Percentiles rank a stretch among this genome's conserved stretches.
Evolutionary conservation across 1,140 invertebrate species (phyloP).

Genomic region (Caerostris extrusa): DNA sequence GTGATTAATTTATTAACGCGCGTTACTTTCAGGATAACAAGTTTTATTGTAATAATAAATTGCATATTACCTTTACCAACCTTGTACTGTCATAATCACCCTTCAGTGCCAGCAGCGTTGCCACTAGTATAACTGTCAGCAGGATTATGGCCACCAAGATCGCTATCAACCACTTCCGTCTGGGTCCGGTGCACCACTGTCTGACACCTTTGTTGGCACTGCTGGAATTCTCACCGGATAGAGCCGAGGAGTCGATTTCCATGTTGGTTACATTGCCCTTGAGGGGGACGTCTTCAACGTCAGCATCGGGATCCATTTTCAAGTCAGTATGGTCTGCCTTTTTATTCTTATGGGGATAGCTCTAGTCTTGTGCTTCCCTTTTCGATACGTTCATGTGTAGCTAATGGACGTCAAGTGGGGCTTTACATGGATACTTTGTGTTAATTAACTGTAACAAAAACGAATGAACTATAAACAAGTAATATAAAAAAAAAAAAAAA

Average conservation of each 20-base stretch:
- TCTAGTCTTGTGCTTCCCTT: no score
- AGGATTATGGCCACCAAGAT: slow-evolving; percentile 66
- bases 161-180: slow-evolving; percentile 74
- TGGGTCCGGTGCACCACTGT: slow-evolving; percentile 69
- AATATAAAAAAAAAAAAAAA: no score
- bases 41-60: no score
- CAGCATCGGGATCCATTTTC: slow-evolving; percentile 44
- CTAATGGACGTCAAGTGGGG: no score
- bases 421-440: no score
- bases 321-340: slow-evolving; percentile 26
- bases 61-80: slow-evolving; percentile 45
- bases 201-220: slow-evolving; percentile 60
- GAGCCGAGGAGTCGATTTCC: slow-evolving; percentile 42
- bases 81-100: slow-evolving; percentile 50
- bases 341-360: background rate
- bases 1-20: no score
- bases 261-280: slow-evolving; percentile 43
- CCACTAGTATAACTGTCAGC: slow-evolving; percentile 58
- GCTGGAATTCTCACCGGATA: slow-evolving; percentile 33
- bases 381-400: no score
- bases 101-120: slow-evolving; percentile 69
- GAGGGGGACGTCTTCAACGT: slow-evolving; percentile 68
- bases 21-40: no score
- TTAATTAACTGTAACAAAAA: no score
- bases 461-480: no score